Base-by-base conservation (phyloP, 1,140 invertebrate genomes). In the Drosophila nannoptera region DNA sequence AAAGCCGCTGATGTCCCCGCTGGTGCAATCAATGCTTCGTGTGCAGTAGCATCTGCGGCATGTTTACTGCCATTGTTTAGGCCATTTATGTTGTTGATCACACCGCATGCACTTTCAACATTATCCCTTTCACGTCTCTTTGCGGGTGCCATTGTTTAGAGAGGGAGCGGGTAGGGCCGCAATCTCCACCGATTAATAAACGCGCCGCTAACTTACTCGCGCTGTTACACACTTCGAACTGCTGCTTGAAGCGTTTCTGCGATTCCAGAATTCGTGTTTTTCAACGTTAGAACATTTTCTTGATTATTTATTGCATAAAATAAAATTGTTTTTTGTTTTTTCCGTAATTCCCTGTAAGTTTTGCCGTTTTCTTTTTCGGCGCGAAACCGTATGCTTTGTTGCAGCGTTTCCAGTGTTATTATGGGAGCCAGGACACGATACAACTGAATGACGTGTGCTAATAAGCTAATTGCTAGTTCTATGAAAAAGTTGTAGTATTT, bases 81-180 rank as follows among this genome's bases (percentile, higher is more conserved):
- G n/a, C 77, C 77, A 76, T 75, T 87, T 5, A 68, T 50, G 40
- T 70, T 52, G 73, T 72, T 72, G 3, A 59, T 50, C 35, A 46
- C 50, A 40, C 50, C 61, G 29, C 48, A 64, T 46, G 46, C 61
- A 46, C 52, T 49, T 65, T 83, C 80, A 35, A 52, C 63, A 69
- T 69, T 86, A 46, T 88, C 87, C 65, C 81, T 88, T 55, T 88
- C 87, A 73, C 87, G 87, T 88, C 88, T 88, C 72, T 88, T 88
- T 58, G 77, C 59, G 72, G 87, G 87, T 67, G 87, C 82, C 87
- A 88, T 86, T 87, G 61, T 69, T 62, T 52, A 60, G 38, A 31
- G 50, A 29, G 55, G 40, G 45, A 16, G 35, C 60, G 58, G 38
- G 42, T 42, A 32, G 65, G 52, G 52, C 32, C 29, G 49, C 9